Base-by-base conservation (phyloP, 2,797 vertebrate species). In the Nannoperca obscura region DNA sequence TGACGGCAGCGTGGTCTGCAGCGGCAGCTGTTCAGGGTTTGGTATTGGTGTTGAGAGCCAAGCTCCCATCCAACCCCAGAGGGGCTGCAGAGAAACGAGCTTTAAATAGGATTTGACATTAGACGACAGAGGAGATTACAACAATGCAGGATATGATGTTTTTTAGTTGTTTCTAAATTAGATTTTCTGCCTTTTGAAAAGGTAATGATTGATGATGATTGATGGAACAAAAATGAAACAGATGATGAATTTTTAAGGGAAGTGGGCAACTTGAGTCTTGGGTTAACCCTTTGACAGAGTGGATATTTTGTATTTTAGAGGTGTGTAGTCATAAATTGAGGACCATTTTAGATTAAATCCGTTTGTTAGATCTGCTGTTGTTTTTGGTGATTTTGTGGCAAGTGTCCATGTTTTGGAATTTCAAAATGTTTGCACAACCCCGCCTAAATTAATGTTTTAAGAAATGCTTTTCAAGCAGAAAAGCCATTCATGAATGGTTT, bases 21-120 rank as follows among this genome's bases (percentile, higher is more conserved):
- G 70, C 14, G 5, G 75, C 86, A 88, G 87, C 84, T 89, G 87
- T 82, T 80, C 2, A 61, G 74, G 67, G 59, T 86, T 87, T 78
- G 81, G 58, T 66, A 55, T 53, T 32, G 55, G 63, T 63, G 74
- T 30, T 5, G 17, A 11, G 76, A 79, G 80, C 77, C 77, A 88
- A 79, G 77, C 54, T 61, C 60, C 17, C 13, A 4, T 78, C 79
- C 72, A 75, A 79, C 47, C 64, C 73, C 52, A 57, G 65, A 71
- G 62, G 68, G 64, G 70, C 76, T 52, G 67, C 60, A 30, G 60
- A 50, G 58, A 60, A 64, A 76, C 32, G 0, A 63, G 82, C 82
- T 86, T 58, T 73, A 77, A 84, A 76, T 77, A 82, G 78, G 76
- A 82, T 71, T 84, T 85, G 54, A 77, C 54, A 59, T 57, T 20